A percentile compares a stretch with the other conserved stretches of the same genome.
phyloP scores from a whole-genome alignment of 1,140 invertebrate species.

The Brachionus manjavacas region DNA sequence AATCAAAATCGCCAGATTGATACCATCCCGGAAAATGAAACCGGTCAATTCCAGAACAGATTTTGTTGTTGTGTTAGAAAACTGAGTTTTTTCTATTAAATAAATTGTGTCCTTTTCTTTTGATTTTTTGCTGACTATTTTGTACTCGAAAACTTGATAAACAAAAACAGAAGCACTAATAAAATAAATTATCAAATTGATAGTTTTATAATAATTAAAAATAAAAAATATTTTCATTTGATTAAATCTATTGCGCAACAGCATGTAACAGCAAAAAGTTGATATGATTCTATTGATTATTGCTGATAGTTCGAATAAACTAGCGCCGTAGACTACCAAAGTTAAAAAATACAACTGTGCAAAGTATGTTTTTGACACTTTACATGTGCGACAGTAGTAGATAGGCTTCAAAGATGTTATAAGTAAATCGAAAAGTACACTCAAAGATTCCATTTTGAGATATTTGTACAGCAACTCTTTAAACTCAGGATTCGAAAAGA shows the following conservation, averaged over 20 bases:
- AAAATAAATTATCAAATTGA: background rate
- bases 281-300: background rate
- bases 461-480: slow-evolving; percentile 17
- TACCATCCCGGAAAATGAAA: background rate
- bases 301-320: background rate
- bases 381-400: background rate
- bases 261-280: background rate
- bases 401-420: background rate
- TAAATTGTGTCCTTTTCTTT: background rate
- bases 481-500: background rate
- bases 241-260: background rate
- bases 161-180: background rate
- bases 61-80: background rate
- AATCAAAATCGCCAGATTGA: background rate
- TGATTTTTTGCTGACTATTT: background rate
- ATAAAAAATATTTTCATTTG: background rate
- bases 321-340: background rate
- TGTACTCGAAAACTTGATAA: background rate
- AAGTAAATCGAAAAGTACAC: background rate
- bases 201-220: background rate
- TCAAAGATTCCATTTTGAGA: slow-evolving; percentile 24
- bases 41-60: background rate
- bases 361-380: background rate
- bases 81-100: background rate
- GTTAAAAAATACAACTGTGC: background rate